Evolutionary conservation across 2,113 vertebrate species (phyloP).

Genomic region (Salvelinus alpinus): DNA sequence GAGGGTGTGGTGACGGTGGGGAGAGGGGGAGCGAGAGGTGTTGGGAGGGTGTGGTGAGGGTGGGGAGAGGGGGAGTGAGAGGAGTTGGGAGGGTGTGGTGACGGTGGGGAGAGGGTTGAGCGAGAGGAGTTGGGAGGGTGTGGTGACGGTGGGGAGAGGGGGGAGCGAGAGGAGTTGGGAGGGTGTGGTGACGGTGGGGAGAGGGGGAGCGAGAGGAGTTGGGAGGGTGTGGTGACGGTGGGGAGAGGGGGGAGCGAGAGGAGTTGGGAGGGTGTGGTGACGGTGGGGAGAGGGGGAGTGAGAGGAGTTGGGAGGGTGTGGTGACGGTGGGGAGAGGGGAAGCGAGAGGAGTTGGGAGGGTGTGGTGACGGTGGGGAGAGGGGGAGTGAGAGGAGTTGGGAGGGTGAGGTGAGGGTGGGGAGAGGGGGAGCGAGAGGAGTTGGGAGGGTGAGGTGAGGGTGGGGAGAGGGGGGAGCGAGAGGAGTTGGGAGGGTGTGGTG

Average conservation of each 20-base stretch:
- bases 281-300: slow-evolving; percentile 42
- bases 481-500: slow-evolving; percentile 25
- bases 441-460: slow-evolving; percentile 44
- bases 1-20: slow-evolving; percentile 36
- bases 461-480: slow-evolving; percentile 45
- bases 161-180: slow-evolving; percentile 7
- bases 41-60: slow-evolving; percentile 25
- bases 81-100: slow-evolving; percentile 25
- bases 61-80: slow-evolving; percentile 41
- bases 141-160: slow-evolving; percentile 37
- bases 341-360: slow-evolving; percentile 12
- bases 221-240: slow-evolving; percentile 31
- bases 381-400: slow-evolving; percentile 10
- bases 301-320: slow-evolving; percentile 26
- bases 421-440: slow-evolving; percentile 27
- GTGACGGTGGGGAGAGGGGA: slow-evolving; percentile 40
- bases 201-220: slow-evolving; percentile 24
- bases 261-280: slow-evolving; percentile 24
- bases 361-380: slow-evolving; percentile 41
- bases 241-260: slow-evolving; percentile 42
- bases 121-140: slow-evolving; percentile 27
- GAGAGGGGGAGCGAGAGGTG: slow-evolving; percentile 33
- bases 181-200: slow-evolving; percentile 40
- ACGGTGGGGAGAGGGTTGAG: slow-evolving; percentile 43
- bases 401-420: slow-evolving; percentile 52